These are phyloP conservation scores for Hippocampus zosterae DNA, from an alignment of 2,113 vertebrate genomes.

Conservation along the genomic window DNA sequence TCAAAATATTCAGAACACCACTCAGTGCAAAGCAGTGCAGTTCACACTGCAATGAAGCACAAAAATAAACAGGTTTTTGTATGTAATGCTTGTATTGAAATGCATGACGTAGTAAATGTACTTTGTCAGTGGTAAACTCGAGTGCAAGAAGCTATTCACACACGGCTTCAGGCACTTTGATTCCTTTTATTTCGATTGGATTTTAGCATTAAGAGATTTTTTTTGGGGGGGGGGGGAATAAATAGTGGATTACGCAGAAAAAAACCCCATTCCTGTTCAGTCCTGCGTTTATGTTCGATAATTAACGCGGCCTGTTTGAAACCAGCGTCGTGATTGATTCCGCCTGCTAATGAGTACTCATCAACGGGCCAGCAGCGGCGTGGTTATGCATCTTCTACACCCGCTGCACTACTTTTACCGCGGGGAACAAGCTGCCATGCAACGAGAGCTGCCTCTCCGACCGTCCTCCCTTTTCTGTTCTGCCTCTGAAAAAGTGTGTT, in stretches of 20 bases:
- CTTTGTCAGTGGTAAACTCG: conserved; percentile 19
- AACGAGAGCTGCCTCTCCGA: conserved; percentile 18
- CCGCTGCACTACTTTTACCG: conserved; percentile 22
- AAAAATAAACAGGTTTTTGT: neutral
- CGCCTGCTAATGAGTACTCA: conserved; percentile 10
- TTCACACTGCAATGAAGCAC: too few relatives aligned
- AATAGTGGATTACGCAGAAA: neutral
- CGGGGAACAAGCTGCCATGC: conserved; percentile 25
- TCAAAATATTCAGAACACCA: neutral
- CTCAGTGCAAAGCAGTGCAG: neutral
- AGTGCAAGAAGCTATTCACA: conserved; percentile 2
- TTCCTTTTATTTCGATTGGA: neutral
- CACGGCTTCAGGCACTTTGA: neutral
- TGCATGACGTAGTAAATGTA: conserved; percentile 6
- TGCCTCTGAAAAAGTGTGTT: conserved; percentile 38
- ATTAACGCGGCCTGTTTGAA: neutral
- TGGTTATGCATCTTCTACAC: conserved; percentile 16
- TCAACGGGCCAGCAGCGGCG: conserved; percentile 7
- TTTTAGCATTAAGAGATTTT: neutral
- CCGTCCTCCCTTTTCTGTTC: neutral
- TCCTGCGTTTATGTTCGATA: neutral
- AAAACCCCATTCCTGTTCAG: neutral
- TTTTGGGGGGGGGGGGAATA: too few relatives aligned
- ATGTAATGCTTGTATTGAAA: neutral
- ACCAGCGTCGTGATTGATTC: neutral